A percentile compares a stretch with the other conserved stretches of the same genome.
Evolutionary conservation across 2,113 vertebrate genomes (phyloP).

Genomic region (Centrocercus urophasianus): DNA sequence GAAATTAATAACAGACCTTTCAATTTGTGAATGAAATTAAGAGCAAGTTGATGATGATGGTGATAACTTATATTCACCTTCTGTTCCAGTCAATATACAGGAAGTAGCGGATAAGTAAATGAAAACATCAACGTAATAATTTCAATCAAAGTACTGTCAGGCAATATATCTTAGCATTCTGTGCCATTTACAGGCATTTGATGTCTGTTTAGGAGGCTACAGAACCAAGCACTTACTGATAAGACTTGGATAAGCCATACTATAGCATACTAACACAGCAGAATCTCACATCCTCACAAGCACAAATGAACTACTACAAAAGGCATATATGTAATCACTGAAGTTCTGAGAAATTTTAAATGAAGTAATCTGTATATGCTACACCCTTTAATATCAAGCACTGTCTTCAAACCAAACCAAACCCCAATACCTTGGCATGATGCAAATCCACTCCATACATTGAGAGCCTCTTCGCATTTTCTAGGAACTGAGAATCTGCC

Average conservation of each 20-base stretch:
- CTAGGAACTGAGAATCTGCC: constrained; percentile 94
- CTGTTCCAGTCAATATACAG: neutral
- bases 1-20: neutral
- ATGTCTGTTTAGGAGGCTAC: neutral
- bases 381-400: neutral
- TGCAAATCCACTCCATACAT: constrained; percentile 99
- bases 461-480: constrained; percentile 97
- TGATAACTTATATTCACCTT: neutral
- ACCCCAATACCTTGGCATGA: constrained; percentile 91
- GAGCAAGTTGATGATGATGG: neutral
- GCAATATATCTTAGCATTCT: neutral
- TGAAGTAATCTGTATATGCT: neutral
- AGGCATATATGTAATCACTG: neutral
- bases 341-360: rapidly evolving
- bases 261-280: neutral
- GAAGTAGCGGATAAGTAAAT: neutral
- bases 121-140: neutral
- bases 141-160: neutral
- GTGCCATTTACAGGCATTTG: neutral
- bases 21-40: neutral
- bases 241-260: neutral
- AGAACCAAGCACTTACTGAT: neutral
- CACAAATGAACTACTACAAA: neutral
- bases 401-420: neutral
- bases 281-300: neutral